Percentiles rank a stretch among this genome's conserved stretches.
phyloP scores from a whole-genome alignment of 2,113 vertebrate species.

The Mustela nigripes region DNA sequence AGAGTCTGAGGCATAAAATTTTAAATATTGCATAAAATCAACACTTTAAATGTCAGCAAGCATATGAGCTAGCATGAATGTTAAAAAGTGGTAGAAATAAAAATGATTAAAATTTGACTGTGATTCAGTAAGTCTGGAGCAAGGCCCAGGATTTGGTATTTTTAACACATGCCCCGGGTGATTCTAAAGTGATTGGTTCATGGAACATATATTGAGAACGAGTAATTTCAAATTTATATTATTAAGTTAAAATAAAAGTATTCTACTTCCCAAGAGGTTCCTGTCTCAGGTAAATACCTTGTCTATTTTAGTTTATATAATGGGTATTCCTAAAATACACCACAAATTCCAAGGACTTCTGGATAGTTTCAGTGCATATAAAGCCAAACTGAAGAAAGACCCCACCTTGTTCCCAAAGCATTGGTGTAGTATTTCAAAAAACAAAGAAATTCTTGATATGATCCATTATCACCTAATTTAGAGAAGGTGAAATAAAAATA shows the following conservation, averaged over 20 bases:
- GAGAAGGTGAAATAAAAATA: background rate
- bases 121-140: constrained; percentile 9
- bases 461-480: background rate
- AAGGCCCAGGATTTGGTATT: background rate
- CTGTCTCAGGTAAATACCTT: background rate
- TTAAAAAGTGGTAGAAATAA: constrained; percentile 26
- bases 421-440: background rate
- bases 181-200: background rate
- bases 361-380: background rate
- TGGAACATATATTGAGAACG: background rate
- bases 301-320: background rate
- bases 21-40: background rate
- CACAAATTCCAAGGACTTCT: background rate
- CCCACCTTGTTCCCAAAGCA: background rate
- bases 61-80: background rate
- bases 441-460: background rate
- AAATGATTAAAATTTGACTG: constrained; percentile 44
- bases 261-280: background rate
- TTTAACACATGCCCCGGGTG: background rate
- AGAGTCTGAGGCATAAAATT: background rate
- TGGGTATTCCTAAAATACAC: background rate
- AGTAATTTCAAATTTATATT: background rate
- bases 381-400: background rate
- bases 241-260: constrained; percentile 48
- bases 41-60: background rate